Evolutionary conservation across 2,888 invertebrate species (phyloP), one percentile per base, ranked within the genome.

Genomic region (Spicauda simplicius): DNA sequence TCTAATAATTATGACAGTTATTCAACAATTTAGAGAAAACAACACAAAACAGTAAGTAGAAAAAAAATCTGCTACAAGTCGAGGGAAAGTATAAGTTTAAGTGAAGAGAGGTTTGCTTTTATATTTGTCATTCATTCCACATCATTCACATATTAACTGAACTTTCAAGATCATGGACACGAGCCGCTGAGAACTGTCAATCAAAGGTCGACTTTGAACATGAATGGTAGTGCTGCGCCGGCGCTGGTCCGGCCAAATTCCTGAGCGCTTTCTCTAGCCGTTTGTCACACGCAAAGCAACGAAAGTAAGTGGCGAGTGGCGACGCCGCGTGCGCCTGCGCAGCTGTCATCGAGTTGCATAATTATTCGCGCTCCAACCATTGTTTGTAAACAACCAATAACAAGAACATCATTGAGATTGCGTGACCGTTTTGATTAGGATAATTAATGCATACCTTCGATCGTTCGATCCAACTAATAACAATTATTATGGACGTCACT

Each of bases 351-450:
- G 76, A 74, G 77, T 93, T 92, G 91, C 91, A 91, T 92, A 92
- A 91, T 90, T 91, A 90, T 82, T 81, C 80, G 83, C 90, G 83
- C 87, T 86, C 85, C 83, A 73, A 86, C 83, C 83, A 89, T 88
- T 93, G 92, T 92, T 92, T 92, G 90, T 91, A 91, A 92, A 92
- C 91, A 92, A 80, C 82, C 80, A 84, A 86, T 86, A 78, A 67
- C 61, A 80, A 82, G 82, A 83, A 78, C 76, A 84, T 80, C 81
- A 78, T 72, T 79, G 77, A 82, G 76, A 84, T 85, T 81, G 89
- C 88, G 87, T 90, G 88, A 86, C 81, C 77, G 82, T 86, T 85
- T 83, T 79, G 82, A 87, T 85, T 85, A 84, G 82, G 76, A 61
- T 67, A 62, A 67, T 76, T 75, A 72, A 79, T 69, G 64, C 69